Base-by-base conservation (phyloP, 2,797 vertebrate genomes). In the Forpus xanthops region DNA sequence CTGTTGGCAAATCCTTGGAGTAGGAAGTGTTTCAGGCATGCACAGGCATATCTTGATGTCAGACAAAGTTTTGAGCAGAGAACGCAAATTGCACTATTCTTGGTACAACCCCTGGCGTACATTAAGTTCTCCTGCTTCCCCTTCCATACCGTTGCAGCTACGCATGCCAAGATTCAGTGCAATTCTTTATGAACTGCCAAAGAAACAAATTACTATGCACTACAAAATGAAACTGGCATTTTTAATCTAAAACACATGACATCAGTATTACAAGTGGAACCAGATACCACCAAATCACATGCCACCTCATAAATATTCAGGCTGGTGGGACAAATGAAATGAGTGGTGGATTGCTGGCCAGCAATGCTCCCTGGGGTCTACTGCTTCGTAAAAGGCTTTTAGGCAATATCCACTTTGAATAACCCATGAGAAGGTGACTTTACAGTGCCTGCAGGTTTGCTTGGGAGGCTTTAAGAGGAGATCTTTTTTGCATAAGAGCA, bases 171-270 rank as follows among this genome's bases (percentile, higher is more conserved):
- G 58, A 92, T 68, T 68, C 11, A 2, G 47, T 71, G 81, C 91
- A 92, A 90, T 94, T 93, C 90, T 93, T 96, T 94, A 97, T 96
- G 84, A 91, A 79, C 95, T 96, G 94, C 94, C 87, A 93, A 92
- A 96, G 94, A 96, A 97, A 95, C 92, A 97, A 96, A 95, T 97
- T 97, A 96, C 90, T 97, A 78, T 42, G 76, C 93, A 96, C 76
- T 94, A 91, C 96, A 94, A 96, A 97, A 97, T 95, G 95, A 93
- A 97, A 95, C 92, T 96, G 96, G 96, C 96, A 96, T 95, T 96
- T 95, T 79, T 94, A 97, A 97, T 95, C 93, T 89, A 94, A 97
- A 97, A 95, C 96, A 97, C 74, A 97, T 97, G 96, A 97, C 96
- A 97, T 97, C 96, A 97, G 92, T 95, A 94, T 94, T 96, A 96